phyloP scores from a whole-genome alignment of 2,797 vertebrate genomes.

The Artibeus lituratus region DNA sequence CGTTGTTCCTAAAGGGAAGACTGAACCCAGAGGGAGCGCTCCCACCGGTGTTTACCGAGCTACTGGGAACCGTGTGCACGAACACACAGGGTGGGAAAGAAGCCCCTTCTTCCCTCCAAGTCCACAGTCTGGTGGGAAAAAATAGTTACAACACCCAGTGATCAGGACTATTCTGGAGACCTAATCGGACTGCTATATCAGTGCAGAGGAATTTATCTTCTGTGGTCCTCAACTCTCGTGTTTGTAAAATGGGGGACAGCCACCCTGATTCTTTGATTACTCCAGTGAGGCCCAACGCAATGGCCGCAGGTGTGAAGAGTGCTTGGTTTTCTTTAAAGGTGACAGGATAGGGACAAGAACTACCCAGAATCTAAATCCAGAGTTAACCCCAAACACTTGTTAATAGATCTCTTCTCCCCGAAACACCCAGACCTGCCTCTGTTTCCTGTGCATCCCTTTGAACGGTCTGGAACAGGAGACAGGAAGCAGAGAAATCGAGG shows the following conservation, averaged over 20 bases:
- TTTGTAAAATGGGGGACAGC: background rate
- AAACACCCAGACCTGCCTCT: background rate
- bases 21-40: background rate
- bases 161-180: background rate
- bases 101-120: background rate
- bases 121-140: background rate
- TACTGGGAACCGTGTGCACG: background rate
- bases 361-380: background rate
- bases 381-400: slow-evolving; percentile 6
- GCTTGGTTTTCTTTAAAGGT: background rate
- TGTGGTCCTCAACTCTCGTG: background rate
- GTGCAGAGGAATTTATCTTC: background rate
- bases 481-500: background rate
- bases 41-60: background rate
- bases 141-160: background rate
- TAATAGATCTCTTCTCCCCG: background rate
- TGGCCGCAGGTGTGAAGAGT: background rate
- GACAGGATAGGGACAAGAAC: background rate
- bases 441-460: background rate
- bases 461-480: background rate
- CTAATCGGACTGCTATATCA: background rate
- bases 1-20: background rate
- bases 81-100: background rate
- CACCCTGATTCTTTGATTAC: background rate
- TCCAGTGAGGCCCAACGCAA: background rate